Conservation (phyloP, 1,140 invertebrate species). For the Neocloeon triangulifer region DNA sequence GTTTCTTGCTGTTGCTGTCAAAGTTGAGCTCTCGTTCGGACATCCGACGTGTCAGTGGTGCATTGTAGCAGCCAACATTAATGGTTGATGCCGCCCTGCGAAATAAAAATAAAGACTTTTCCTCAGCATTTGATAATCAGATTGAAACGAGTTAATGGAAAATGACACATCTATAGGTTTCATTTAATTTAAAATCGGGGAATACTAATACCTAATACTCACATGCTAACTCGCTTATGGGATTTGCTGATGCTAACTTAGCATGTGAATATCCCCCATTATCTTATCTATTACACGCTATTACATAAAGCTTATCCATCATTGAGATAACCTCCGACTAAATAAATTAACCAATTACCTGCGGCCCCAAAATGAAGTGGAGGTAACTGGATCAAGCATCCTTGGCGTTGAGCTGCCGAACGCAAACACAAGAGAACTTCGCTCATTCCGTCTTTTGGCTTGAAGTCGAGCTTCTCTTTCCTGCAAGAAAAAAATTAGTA, state of each 20-base stretch:
- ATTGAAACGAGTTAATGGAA: background rate
- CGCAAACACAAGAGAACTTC: slow-evolving; percentile 48
- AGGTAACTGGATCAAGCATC: slow-evolving; percentile 55
- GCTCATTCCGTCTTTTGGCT: slow-evolving; percentile 40
- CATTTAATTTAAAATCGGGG: background rate
- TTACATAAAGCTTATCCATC: background rate
- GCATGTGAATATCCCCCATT: background rate
- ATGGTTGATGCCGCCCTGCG: slow-evolving; percentile 62
- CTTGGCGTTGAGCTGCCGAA: slow-evolving; percentile 75
- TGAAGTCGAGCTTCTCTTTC: slow-evolving; percentile 65
- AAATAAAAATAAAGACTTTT: slow-evolving; percentile 8
- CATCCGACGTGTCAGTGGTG: slow-evolving; percentile 46
- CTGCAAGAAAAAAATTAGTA: no score
- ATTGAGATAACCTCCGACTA: background rate
- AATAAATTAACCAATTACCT: slow-evolving; percentile 26
- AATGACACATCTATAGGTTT: slow-evolving; percentile 1
- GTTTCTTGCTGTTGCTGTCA: slow-evolving; percentile 31
- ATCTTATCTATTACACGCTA: background rate
- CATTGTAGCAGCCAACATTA: slow-evolving; percentile 39
- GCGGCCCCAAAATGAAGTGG: slow-evolving; percentile 55
- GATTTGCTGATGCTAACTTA: no score
- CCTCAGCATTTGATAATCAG: no score
- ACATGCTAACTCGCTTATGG: no score
- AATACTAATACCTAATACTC: background rate
- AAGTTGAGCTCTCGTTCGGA: slow-evolving; percentile 45